A percentile compares a stretch with the other conserved stretches of the same genome.
Evolutionary conservation across 2,888 invertebrate species (phyloP).

Genomic region (Erebia aethiops): DNA sequence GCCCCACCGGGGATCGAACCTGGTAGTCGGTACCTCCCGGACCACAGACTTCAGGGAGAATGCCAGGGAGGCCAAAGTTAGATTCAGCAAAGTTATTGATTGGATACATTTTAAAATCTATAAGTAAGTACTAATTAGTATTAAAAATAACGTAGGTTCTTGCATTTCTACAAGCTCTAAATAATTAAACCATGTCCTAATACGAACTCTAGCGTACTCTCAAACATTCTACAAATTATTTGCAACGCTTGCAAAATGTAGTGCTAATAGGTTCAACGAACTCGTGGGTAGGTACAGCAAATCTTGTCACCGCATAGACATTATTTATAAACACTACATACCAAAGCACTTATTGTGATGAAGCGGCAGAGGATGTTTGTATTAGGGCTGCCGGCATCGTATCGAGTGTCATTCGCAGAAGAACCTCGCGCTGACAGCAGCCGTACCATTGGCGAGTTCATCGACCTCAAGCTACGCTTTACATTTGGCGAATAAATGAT

Average conservation of each 20-base stretch:
- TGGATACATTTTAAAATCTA: background rate
- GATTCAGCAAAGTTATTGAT: background rate
- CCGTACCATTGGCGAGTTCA: conserved; percentile 66
- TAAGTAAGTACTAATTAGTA: background rate
- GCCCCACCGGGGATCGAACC: too few species aligned
- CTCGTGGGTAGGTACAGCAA: conserved; percentile 8
- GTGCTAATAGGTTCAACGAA: background rate
- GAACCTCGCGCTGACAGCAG: conserved; percentile 66
- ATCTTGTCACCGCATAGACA: conserved; percentile 7
- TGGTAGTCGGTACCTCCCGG: background rate
- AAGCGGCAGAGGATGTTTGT: conserved; percentile 65
- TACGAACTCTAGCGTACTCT: background rate
- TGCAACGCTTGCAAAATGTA: conserved; percentile 10
- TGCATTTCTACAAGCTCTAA: background rate
- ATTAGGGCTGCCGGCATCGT: conserved; percentile 60
- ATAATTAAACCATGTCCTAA: background rate
- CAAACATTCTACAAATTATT: conserved; percentile 5
- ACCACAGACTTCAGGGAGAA: too few species aligned
- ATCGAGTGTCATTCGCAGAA: conserved; percentile 78
- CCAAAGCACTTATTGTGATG: conserved; percentile 27
- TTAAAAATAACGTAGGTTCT: background rate
- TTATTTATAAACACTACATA: conserved; percentile 13
- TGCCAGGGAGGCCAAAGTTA: background rate
- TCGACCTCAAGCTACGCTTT: conserved; percentile 72
- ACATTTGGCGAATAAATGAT: conserved; percentile 82